Conservation (phyloP, 2,113 vertebrate species). For the Triplophysa rosa region DNA sequence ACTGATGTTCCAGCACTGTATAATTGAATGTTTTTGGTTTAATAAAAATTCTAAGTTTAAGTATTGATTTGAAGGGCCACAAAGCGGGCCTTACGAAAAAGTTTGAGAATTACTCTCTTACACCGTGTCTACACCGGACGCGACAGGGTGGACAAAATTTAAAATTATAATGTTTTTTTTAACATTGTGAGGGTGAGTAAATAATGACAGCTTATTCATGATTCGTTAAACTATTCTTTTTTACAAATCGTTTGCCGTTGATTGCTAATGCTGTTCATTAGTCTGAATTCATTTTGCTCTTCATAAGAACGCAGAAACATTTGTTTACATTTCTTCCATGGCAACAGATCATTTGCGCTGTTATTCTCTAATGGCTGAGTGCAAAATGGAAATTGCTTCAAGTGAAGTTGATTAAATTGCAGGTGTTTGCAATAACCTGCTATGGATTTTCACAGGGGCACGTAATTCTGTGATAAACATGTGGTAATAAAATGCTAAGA, state of each 20-base stretch:
- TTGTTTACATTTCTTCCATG: slow-evolving; percentile 14
- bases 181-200: no score
- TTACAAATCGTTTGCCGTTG: neutral
- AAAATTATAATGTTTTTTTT: no score
- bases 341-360: slow-evolving; percentile 38
- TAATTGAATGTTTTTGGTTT: no score
- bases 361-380: slow-evolving; percentile 43
- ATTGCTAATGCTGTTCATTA: neutral
- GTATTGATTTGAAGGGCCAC: no score
- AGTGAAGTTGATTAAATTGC: slow-evolving; percentile 50
- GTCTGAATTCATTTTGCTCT: neutral
- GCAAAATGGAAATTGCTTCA: slow-evolving; percentile 47
- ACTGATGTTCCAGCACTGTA: no score
- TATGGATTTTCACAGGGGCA: slow-evolving; percentile 48
- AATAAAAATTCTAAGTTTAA: no score
- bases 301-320: slow-evolving; percentile 7
- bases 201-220: no score
- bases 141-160: no score
- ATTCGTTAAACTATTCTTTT: no score
- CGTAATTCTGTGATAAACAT: slow-evolving; percentile 44
- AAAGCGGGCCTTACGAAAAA: no score
- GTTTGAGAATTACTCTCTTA: no score
- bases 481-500: slow-evolving; percentile 40
- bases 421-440: slow-evolving; percentile 54
- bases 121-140: no score